Percentiles rank a stretch among this genome's conserved stretches.
Conservation (phyloP, 2,113 vertebrate species). For the Aldabrachelys gigantea region DNA sequence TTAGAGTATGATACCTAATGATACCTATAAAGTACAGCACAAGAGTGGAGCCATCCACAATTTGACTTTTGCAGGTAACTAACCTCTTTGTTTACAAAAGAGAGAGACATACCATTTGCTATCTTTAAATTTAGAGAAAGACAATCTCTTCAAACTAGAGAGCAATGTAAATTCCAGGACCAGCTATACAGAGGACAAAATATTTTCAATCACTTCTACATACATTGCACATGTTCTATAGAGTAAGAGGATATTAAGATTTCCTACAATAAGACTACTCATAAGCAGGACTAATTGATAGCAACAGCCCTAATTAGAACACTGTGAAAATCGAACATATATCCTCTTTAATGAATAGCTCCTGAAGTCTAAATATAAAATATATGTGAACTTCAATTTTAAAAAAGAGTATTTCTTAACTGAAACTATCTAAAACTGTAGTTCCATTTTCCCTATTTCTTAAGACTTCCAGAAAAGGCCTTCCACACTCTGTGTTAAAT, state of each 20-base stretch:
- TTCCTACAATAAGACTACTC: not conserved
- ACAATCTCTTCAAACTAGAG: not conserved
- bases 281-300: not conserved
- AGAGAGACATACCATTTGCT: not conserved
- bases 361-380: not conserved
- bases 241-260: not conserved
- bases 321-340: not conserved
- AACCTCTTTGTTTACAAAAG: not conserved
- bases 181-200: not conserved
- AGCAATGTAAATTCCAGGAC: not conserved
- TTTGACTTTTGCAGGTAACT: not conserved
- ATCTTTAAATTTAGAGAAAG: not conserved
- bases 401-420: not conserved
- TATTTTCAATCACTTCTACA: not conserved
- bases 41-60: not conserved
- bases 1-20: not conserved
- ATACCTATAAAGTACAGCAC: not conserved
- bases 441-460: not conserved
- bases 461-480: not conserved
- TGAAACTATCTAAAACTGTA: not conserved
- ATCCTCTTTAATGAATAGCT: not conserved
- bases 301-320: fast-evolving
- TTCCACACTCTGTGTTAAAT: not conserved
- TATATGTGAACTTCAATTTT: not conserved
- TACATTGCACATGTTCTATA: fast-evolving